phyloP scores from a whole-genome alignment of 2,113 vertebrate species.

The Passer montanus region DNA sequence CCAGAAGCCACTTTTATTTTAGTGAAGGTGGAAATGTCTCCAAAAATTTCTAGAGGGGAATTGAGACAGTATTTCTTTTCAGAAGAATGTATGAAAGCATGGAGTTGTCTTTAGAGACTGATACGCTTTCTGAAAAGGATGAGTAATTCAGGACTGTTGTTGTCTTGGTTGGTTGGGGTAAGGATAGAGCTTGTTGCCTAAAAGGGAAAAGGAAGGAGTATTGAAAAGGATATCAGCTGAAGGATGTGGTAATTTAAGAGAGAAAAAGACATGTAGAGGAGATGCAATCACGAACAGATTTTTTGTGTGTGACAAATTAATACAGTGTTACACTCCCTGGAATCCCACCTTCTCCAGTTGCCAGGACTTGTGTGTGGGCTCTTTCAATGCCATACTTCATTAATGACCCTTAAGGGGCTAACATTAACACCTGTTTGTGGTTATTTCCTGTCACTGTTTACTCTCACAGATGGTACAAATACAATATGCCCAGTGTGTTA shows the following conservation, averaged over 20 bases:
- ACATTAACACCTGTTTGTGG: constrained; percentile 68
- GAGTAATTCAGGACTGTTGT: neutral
- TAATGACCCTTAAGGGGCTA: constrained; percentile 58
- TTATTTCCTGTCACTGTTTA: constrained; percentile 67
- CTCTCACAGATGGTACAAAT: constrained; percentile 60
- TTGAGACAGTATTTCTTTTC: neutral
- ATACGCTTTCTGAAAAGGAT: neutral
- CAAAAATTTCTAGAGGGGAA: neutral
- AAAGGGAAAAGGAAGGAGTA: neutral
- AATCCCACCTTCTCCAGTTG: neutral
- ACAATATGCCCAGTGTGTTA: constrained; percentile 46
- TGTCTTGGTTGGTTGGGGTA: neutral
- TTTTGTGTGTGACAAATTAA: neutral
- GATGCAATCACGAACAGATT: neutral
- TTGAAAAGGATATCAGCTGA: neutral
- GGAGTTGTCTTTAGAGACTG: neutral
- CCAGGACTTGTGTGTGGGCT: neutral
- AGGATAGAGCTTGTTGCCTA: neutral
- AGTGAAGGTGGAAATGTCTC: neutral
- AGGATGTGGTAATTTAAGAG: neutral
- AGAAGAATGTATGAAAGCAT: neutral
- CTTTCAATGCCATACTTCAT: constrained; percentile 33
- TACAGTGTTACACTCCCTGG: neutral
- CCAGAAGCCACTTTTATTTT: neutral
- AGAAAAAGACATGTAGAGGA: neutral